Base-by-base conservation (phyloP, 2,888 invertebrate genomes). In the Tupiocoris notatus region DNA sequence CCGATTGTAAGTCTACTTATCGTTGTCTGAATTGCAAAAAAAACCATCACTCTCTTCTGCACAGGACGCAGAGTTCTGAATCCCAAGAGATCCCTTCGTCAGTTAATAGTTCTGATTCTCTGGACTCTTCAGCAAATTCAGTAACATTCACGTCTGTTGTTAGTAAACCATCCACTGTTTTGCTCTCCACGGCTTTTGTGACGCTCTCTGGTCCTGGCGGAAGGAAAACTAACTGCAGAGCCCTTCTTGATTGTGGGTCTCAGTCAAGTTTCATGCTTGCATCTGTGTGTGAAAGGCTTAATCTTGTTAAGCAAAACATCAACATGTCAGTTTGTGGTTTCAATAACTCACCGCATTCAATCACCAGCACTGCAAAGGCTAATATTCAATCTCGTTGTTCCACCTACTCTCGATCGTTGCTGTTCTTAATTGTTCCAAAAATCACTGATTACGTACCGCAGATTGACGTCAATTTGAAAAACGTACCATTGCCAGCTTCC, bases 401-500 rank as follows among this genome's bases (percentile, higher is more conserved):
- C 7, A 65, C 23, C n/a, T 81, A 70, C 66, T 70, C 54, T 24
- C 59, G 78, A 12, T 64, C 17, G 7, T 17, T 80, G 0, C 76
- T 75, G 2, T 80, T 78, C 62, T 64, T 79, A 18, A 59, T 81
- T 6, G 23, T 81, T 9, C 78, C 76, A 16, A 67, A 78, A 54
- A 80, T 81, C 22, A 80, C 80, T 7, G 78, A 77, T 23, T 75
- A 78, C 25, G 57, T 80, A n/a, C 81, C 81, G 1, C 59, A 74
- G 9, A 24, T 75, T 9, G 25, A 57, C 18, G 63, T 80, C 21
- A 61, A 80, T 17, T 17, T 62, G 1, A 58, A 22, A 1, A 74
- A 59, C 18, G 58, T 80, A 7, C 78, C 76, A 7, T 68, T 81
- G 57, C 81, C 81, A 0, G 39, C 57, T 0, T 61, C 78, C 20